Base-by-base conservation (phyloP, 92 coral and sea anemone genomes). In the Isaurus tuberculatus region DNA sequence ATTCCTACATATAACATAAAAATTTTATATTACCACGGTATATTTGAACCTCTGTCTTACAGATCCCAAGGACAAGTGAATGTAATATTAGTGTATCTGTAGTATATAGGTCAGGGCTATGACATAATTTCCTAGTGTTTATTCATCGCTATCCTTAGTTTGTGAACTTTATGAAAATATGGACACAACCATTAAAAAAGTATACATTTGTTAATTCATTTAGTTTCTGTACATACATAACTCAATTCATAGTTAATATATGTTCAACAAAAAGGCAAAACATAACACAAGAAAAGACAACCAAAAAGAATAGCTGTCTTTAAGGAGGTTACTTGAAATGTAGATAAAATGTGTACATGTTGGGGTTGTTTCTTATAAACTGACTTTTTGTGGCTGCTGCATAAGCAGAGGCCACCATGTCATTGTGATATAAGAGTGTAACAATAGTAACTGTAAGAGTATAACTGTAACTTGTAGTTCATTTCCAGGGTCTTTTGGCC, bases 181-280 rank as follows among this genome's bases (percentile, higher is more conserved):
- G 67, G 67, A 60, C 28, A 60, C 22, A 60, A 6, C 31, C 31
- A 23, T 60, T 49, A 49, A 60, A 60, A 60, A 60, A 60, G 29
- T 26, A 60, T 8, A 60, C 31, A 60, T 22, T 60, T 60, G 23
- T 22, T 60, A 60, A 1, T 60, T 60, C 67, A 60, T 60, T 60
- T 60, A 60, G 67, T 60, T 60, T 60, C 31, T 60, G 31, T 60
- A 60, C 67, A 60, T 60, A 22, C 31, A 60, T 60, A 60, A 26
- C 26, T 58, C 26, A 20, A 58, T 60, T 22, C 31, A 22, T 26
- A 60, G 27, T 60, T 60, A 13, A n/a, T 23, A 60, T 60, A 60
- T 60, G 67, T 60, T 19, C 67, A 60, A 60, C 31, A 60, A 22
- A 13, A 13, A 19, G 28, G 67, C 31, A 60, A 26, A 26, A 60